Percentiles rank a stretch among this genome's conserved stretches.
Evolutionary conservation across 2,113 vertebrate species (phyloP).

Genomic region (Megaceryle torquata): DNA sequence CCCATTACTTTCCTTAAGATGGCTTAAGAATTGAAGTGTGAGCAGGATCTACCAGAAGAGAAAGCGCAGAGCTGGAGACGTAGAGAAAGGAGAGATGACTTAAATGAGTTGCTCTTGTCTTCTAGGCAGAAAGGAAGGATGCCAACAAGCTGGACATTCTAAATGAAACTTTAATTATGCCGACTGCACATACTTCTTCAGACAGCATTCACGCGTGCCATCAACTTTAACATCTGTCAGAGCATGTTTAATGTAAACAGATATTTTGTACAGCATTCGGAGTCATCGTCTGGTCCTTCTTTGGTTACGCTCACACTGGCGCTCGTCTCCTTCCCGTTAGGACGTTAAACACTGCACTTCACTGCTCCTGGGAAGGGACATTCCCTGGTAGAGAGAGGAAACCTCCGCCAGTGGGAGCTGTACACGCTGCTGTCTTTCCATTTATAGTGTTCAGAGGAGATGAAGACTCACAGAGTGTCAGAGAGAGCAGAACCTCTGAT

Average conservation of each 20-base stretch:
- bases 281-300: not conserved
- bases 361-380: not conserved
- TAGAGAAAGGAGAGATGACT: not conserved
- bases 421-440: not conserved
- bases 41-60: not conserved
- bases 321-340: accelerated
- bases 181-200: not conserved
- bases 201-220: not conserved
- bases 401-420: not conserved
- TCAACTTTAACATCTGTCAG: not conserved
- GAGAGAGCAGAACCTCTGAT: not conserved
- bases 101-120: not conserved
- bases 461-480: accelerated
- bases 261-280: not conserved
- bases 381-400: not conserved
- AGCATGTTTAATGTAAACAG: not conserved
- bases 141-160: not conserved
- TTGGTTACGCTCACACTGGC: accelerated
- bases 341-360: not conserved
- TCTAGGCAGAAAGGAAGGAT: not conserved
- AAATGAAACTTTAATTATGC: not conserved
- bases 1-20: conserved; percentile 54
- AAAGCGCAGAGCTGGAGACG: not conserved
- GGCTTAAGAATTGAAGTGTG: conserved; percentile 29
- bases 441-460: not conserved